Percentiles rank a stretch among this genome's conserved stretches.
Evolutionary conservation across 2,797 vertebrate genomes (phyloP).

Genomic region (Otolemur crassicaudatus): DNA sequence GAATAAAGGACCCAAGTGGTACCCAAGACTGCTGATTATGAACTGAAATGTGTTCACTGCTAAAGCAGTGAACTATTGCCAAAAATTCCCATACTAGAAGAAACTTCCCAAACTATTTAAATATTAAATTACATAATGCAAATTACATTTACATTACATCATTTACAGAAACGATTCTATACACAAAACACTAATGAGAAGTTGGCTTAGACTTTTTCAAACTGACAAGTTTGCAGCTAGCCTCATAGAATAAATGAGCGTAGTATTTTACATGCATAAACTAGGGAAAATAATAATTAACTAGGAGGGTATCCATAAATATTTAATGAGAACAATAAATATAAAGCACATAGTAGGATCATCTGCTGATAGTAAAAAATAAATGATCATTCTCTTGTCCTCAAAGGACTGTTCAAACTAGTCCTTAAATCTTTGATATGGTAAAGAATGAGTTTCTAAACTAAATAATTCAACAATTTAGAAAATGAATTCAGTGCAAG

Average conservation of each 20-base stretch:
- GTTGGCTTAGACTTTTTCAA: conserved; percentile 25
- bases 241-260: conserved; percentile 28
- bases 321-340: conserved; percentile 36
- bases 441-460: conserved; percentile 43
- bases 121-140: background rate
- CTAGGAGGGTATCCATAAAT: background rate
- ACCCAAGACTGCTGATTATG: background rate
- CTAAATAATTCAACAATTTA: conserved; percentile 8
- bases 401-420: background rate
- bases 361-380: conserved; percentile 25
- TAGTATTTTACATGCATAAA: background rate
- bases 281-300: conserved; percentile 39
- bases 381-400: background rate
- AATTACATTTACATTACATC: conserved; percentile 28
- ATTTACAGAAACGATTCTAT: conserved; percentile 57
- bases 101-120: conserved; percentile 57
- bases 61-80: conserved; percentile 18
- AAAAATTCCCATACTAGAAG: background rate
- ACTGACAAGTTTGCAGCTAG: conserved; percentile 36
- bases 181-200: conserved; percentile 33
- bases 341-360: background rate
- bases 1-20: conserved; percentile 29
- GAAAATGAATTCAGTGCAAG: background rate
- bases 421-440: background rate
- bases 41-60: conserved; percentile 40